Conservation (phyloP, 2,113 vertebrate species). For the Clinocottus analis region DNA sequence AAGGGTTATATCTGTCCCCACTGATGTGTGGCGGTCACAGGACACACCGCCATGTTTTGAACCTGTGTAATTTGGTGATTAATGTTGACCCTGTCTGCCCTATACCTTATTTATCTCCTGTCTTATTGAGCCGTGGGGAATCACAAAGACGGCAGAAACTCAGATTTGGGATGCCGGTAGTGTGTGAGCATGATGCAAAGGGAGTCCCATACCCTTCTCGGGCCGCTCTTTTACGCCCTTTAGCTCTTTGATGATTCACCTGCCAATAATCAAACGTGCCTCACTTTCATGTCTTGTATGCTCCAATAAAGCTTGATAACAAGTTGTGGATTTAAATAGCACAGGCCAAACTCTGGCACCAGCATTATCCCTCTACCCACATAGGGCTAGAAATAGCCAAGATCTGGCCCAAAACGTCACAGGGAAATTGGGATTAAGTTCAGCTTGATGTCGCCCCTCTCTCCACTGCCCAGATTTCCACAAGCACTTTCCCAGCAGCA, state of each 20-base stretch:
- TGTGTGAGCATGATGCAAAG: conserved; percentile 44
- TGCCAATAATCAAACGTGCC: conserved; percentile 58
- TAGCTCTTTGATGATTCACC: conserved; percentile 68
- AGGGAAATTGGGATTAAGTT: conserved; percentile 82
- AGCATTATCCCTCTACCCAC: conserved; percentile 48
- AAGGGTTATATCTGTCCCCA: conserved; percentile 48
- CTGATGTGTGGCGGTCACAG: conserved; percentile 47
- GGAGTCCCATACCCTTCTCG: conserved; percentile 36
- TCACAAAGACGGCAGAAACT: conserved; percentile 51
- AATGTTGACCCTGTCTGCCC: conserved; percentile 64
- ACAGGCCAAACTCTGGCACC: conserved; percentile 53
- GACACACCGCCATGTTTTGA: conserved; percentile 61
- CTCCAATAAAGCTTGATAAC: conserved; percentile 71
- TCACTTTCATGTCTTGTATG: conserved; percentile 67
- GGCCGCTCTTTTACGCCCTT: conserved; percentile 41
- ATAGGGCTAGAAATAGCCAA: conserved; percentile 75
- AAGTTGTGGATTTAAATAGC: conserved; percentile 75
- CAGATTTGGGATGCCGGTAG: conserved; percentile 22
- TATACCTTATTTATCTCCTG: conserved; percentile 61
- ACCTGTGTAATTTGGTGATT: conserved; percentile 70
- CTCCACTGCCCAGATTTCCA: conserved; percentile 71
- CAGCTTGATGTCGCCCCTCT: conserved; percentile 71
- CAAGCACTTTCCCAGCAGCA: conserved; percentile 66
- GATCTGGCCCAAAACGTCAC: conserved; percentile 73
- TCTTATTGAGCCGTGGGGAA: conserved; percentile 68